phyloP scores from a whole-genome alignment of 2,113 vertebrate species.

The Xerus inauris region DNA sequence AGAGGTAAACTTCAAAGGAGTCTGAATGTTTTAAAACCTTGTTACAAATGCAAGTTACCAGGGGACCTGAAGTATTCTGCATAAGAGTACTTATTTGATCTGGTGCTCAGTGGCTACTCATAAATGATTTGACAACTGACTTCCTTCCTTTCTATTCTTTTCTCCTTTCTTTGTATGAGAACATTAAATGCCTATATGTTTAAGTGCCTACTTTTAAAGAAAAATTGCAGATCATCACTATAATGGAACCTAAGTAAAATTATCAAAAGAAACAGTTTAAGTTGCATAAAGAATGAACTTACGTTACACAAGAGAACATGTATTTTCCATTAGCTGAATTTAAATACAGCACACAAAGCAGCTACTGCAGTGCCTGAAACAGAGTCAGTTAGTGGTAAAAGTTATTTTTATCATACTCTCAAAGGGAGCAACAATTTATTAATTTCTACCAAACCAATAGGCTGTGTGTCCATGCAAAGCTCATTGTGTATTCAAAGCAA shows the following conservation, averaged over 20 bases:
- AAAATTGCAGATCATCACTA: background rate
- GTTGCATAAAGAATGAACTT: background rate
- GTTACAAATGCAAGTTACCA: constrained; percentile 67
- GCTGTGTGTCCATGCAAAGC: background rate
- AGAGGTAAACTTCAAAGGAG: background rate
- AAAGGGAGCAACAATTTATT: background rate
- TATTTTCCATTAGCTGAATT: background rate
- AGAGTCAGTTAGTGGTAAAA: background rate
- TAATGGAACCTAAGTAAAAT: constrained; percentile 14
- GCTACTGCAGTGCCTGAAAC: background rate
- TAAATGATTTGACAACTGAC: constrained; percentile 73
- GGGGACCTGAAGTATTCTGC: constrained; percentile 16
- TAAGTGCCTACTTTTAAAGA: background rate
- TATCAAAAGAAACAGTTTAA: background rate
- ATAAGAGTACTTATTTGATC: constrained; percentile 57
- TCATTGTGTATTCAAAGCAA: background rate
- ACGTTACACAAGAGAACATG: background rate
- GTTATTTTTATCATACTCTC: background rate
- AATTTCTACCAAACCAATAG: background rate
- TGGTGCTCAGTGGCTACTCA: constrained; percentile 70
- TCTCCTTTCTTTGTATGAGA: background rate
- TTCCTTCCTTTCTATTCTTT: constrained; percentile 80
- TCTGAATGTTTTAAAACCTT: background rate
- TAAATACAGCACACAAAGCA: background rate
- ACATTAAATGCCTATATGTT: constrained; percentile 16